Base-by-base conservation (phyloP, 2,888 invertebrate genomes). In the Anthophora plumipes region DNA sequence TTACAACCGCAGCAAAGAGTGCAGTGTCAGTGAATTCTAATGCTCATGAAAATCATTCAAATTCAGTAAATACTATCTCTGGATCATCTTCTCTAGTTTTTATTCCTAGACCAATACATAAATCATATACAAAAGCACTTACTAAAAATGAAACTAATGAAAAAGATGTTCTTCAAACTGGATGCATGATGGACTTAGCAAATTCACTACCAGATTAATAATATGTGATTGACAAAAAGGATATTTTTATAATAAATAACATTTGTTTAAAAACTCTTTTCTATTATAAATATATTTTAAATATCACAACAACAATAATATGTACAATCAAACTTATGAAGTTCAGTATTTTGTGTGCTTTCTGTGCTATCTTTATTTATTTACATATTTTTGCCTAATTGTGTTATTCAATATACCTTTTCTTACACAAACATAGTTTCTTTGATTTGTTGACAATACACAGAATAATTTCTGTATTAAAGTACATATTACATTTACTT, bases 141-240 rank as follows among this genome's bases (percentile, higher is more conserved):
- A 90, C 91, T 0, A 89, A 90, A 71, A 86, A 86, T 78, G 76
- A 89, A 55, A 85, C 63, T 50, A 82, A 67, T n/a, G 85, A 88
- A 74, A 89, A 57, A 59, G 87, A 91, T 74, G 88, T 90, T 72
- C 82, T 92, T 1, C 91, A 92, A 71, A 85, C 77, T 37, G 85
- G 89, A 43, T 85, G 77, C 66, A 93, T 95, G 87, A 90, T 93
- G 80, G 95, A 95, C 75, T 89, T 95, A 59, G 94, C 93, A 83
- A 93, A 94, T 67, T 94, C 92, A 82, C 91, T 95, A 77, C 94
- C 95, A 12, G 64, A 88, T 37, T 89, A 90, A 77, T 60, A n/a
- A 14, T 55, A 20, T 37, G 8, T 0, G 20, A 43, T 25, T 17
- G 5, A 5, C 0, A 50, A 14, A 8, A 46, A 1, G 12, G 41